phyloP scores from a whole-genome alignment of 2,888 invertebrate species.

The Hymenopus coronatus region DNA sequence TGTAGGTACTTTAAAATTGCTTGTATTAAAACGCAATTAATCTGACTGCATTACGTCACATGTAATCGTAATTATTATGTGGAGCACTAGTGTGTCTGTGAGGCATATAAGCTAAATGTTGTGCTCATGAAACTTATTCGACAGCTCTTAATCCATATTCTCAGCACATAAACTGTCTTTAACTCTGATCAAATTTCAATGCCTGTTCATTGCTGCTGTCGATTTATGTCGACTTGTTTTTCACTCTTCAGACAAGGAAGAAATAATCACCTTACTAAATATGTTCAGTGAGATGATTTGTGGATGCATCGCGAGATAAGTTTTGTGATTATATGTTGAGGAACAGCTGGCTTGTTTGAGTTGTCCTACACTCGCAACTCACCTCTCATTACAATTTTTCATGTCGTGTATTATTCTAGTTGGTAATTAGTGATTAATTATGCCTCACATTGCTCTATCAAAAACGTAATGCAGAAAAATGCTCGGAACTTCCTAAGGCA shows the following conservation, averaged over 20 bases:
- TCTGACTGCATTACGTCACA: no score
- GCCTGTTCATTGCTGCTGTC: not conserved
- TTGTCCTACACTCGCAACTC: not conserved
- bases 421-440: constrained; percentile 24
- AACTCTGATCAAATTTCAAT: not conserved
- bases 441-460: not conserved
- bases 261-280: not conserved
- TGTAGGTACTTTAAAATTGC: no score
- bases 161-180: not conserved
- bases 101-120: not conserved
- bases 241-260: not conserved
- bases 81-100: no score
- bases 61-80: no score
- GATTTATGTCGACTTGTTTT: not conserved
- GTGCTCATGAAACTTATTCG: not conserved
- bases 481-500: not conserved
- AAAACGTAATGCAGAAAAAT: not conserved
- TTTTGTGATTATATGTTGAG: not conserved
- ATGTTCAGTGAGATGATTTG: not conserved
- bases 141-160: not conserved
- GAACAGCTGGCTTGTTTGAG: not conserved
- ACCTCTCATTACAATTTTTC: not conserved
- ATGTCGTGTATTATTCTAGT: constrained; percentile 9
- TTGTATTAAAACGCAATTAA: no score
- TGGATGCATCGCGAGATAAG: not conserved